Evolutionary conservation across 2,888 invertebrate genomes (phyloP).

Genomic region (Linyphia triangularis): DNA sequence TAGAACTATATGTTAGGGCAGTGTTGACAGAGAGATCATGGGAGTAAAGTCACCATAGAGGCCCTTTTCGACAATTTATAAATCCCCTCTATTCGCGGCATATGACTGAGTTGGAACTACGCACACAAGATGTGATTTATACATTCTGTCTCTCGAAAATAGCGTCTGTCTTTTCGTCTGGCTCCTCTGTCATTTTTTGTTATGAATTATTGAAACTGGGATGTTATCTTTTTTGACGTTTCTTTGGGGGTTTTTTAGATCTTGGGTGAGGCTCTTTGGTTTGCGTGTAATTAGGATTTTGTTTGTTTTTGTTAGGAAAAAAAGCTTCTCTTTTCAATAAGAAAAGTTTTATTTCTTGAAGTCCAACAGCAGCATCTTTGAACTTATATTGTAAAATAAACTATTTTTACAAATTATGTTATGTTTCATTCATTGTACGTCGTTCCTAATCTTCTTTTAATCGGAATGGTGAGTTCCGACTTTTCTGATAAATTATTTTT

Average conservation of each 20-base stretch:
- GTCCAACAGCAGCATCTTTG: no score
- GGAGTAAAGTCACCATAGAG: conserved; percentile 38
- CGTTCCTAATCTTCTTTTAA: no score
- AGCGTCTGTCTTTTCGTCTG: conserved; percentile 14
- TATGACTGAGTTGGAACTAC: conserved; percentile 17
- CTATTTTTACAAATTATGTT: no score
- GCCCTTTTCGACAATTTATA: conserved; percentile 45
- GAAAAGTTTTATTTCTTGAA: not conserved
- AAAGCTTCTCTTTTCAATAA: no score
- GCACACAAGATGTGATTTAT: conserved; percentile 45
- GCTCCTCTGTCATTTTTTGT: conserved; percentile 54
- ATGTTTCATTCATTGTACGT: no score
- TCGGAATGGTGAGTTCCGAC: no score
- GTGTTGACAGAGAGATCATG: conserved; percentile 57
- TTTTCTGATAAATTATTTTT: no score
- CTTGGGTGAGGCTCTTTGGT: not conserved
- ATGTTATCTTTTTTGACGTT: not conserved
- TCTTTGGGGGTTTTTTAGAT: no score
- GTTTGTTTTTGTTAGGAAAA: no score
- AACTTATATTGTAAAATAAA: no score
- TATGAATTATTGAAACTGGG: conserved; percentile 52
- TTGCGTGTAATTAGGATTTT: not conserved
- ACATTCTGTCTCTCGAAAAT: conserved; percentile 47
- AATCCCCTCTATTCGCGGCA: conserved; percentile 41
- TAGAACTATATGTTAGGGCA: conserved; percentile 53